phyloP scores from a whole-genome alignment of 2,113 vertebrate species.

The Poeciliopsis turrubarensis region DNA sequence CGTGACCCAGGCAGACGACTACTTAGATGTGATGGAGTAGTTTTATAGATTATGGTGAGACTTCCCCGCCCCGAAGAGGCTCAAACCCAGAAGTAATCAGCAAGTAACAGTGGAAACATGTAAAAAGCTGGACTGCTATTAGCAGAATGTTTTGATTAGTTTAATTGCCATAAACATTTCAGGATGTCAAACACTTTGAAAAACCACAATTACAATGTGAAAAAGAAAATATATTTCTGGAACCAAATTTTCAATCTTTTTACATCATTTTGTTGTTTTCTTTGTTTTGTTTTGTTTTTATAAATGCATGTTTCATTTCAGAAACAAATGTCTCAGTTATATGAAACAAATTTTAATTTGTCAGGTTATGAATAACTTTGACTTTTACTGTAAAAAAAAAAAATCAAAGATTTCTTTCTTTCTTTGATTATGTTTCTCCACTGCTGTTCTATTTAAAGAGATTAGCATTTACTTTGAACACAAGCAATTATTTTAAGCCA shows the following conservation, averaged over 20 bases:
- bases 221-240: too few species aligned
- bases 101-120: too few species aligned
- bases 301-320: neutral
- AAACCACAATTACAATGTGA: neutral
- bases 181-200: neutral
- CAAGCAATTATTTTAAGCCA: conserved; percentile 52
- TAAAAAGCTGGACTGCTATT: too few species aligned
- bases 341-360: neutral
- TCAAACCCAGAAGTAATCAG: too few species aligned
- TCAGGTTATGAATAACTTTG: neutral
- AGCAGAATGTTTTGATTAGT: too few species aligned
- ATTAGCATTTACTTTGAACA: conserved; percentile 39
- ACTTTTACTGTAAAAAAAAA: neutral
- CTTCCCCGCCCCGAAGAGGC: too few species aligned
- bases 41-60: neutral
- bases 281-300: too few species aligned
- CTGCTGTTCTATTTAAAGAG: conserved; percentile 56
- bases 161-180: too few species aligned
- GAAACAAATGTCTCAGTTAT: neutral
- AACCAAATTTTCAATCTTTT: too few species aligned
- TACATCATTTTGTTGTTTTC: too few species aligned
- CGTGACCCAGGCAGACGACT: neutral
- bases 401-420: neutral
- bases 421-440: neutral
- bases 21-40: neutral